Base-by-base conservation (phyloP, 2,888 invertebrate species). In the Macrosiphum euphorbiae region DNA sequence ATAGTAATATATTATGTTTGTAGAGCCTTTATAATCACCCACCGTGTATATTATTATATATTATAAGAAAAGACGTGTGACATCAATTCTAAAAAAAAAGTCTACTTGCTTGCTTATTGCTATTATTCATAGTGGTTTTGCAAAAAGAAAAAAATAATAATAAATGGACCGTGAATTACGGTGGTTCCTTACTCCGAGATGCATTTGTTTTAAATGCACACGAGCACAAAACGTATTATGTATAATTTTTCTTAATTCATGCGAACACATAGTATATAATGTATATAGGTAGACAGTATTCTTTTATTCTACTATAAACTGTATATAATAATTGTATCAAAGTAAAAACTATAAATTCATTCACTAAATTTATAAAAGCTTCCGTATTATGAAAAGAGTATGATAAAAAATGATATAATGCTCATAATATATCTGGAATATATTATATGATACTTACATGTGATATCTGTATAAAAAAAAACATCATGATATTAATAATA, bases 301-400 rank as follows among this genome's bases (percentile, higher is more conserved):
- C 44, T 50, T 47, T 86, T 86, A 47, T 86, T 86, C 44, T 86
- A 47, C 44, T 35, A 35, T 78, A 78, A 78, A 78, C 78, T 86
- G 28, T 50, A 47, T n/a, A 86, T 47, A 86, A 86, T 86, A 47
- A 86, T n/a, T 86, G 85, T 86, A 86, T 86, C 86, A 86, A 86
- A 47, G 28, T 28, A 28, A 86, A 86, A 86, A 86, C 47, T 44
- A 86, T 47, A 86, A 86, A 86, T 86, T 47, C 86, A 86, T 86
- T 86, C 44, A 86, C 28, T 28, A 86, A 86, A 86, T 86, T 44
- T 86, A 86, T 47, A 86, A 86, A 47, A 78, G 35, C 35, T 78
- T 35, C 78, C 78, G 78, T 78, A 78, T 78, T 35, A 78, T 78
- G 78, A 78, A 78, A 78, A 78, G 78, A 35, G 35, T 78, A 78